Conservation (phyloP, 2,888 invertebrate genomes). For the Uloborus plumipes region DNA sequence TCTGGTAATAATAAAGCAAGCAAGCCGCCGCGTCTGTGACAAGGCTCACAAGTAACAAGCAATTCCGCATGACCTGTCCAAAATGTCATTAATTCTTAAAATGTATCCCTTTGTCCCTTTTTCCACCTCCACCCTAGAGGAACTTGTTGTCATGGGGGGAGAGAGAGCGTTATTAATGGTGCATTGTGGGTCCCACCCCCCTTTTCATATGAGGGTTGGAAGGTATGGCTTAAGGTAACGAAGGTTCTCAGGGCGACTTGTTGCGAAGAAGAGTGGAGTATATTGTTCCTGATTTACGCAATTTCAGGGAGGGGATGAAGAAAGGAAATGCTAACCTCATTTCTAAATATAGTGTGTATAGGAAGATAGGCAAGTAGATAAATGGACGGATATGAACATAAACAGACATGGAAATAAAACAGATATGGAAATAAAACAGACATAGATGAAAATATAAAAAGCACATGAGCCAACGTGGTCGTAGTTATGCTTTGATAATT, state of each 20-base stretch:
- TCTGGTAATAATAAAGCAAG: not conserved
- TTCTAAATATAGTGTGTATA: too few species aligned
- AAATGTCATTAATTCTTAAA: conserved; percentile 63
- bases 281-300: not conserved
- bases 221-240: conserved; percentile 15
- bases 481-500: too few species aligned
- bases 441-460: too few species aligned
- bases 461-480: too few species aligned
- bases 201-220: conserved; percentile 18
- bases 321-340: not conserved
- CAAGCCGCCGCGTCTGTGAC: not conserved
- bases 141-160: conserved; percentile 37
- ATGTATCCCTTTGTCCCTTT: conserved; percentile 27
- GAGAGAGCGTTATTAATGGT: conserved; percentile 51
- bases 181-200: conserved; percentile 43
- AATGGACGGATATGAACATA: too few species aligned
- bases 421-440: too few species aligned
- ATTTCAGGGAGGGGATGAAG: too few species aligned
- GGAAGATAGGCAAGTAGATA: too few species aligned
- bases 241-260: not conserved
- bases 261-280: not conserved
- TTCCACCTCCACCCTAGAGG: conserved; percentile 10
- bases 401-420: too few species aligned
- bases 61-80: conserved; percentile 48
- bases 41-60: conserved; percentile 18